phyloP scores from a whole-genome alignment of 2,113 vertebrate species.

The Ivindomyrus marchei region DNA sequence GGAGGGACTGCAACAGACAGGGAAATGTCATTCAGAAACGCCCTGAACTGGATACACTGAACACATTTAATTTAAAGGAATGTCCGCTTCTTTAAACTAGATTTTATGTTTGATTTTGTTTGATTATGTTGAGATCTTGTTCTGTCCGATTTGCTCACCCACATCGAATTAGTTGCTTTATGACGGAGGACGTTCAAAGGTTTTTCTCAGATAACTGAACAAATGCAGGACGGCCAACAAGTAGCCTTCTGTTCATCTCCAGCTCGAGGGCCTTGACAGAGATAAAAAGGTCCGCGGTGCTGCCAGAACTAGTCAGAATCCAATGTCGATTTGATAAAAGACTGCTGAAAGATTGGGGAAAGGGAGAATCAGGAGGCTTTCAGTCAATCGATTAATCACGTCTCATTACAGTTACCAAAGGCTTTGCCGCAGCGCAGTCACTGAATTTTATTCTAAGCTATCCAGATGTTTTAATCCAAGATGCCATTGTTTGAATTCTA shows the following conservation, averaged over 20 bases:
- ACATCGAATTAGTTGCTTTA: conserved; percentile 12
- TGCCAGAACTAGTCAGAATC: conserved; percentile 22
- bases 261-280: conserved; percentile 6
- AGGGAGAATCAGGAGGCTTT: neutral
- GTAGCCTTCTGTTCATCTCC: conserved; percentile 18
- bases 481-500: neutral
- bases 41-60: neutral
- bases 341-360: conserved; percentile 17
- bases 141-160: conserved; percentile 5
- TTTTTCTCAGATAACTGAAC: conserved; percentile 11
- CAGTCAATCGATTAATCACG: conserved; percentile 1
- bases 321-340: conserved; percentile 23
- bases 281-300: conserved; percentile 5
- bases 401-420: neutral
- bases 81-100: neutral
- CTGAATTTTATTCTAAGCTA: neutral
- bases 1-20: neutral
- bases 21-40: neutral
- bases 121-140: neutral
- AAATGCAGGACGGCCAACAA: conserved; percentile 19
- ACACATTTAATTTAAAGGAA: neutral
- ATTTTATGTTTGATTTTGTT: neutral
- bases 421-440: neutral
- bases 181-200: neutral
- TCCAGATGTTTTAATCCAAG: neutral